A percentile compares a stretch with the other conserved stretches of the same genome.
Evolutionary conservation across 37 sponge, comb jelly and placozoan genomes (phyloP).

Genomic region (Theonella swinhoei): DNA sequence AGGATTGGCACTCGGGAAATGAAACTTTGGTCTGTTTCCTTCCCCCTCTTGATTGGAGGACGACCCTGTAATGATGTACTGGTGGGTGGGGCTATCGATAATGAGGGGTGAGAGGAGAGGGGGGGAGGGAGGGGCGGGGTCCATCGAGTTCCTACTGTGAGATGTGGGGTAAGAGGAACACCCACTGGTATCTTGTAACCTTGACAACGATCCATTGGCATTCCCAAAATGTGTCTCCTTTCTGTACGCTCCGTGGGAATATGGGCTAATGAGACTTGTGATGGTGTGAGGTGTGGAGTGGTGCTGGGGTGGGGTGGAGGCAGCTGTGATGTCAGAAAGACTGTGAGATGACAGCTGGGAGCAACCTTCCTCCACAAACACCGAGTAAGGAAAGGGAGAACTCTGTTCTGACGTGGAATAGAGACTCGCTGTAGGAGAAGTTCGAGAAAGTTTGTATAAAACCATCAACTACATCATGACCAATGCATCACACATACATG

Average conservation of each 20-base stretch:
- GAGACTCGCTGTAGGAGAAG: background rate
- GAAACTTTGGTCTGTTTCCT: too few relatives aligned
- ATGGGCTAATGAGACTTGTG: background rate
- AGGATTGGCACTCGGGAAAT: background rate
- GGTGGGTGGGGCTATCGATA: background rate
- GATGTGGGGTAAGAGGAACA: too few relatives aligned
- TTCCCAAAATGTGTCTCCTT: background rate
- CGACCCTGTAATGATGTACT: background rate
- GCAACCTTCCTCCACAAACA: background rate
- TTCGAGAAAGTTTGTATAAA: too few relatives aligned
- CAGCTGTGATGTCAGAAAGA: background rate
- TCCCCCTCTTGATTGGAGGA: too few relatives aligned
- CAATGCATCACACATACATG: too few relatives aligned
- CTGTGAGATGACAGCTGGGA: background rate
- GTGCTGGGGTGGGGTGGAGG: background rate
- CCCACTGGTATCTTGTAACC: too few relatives aligned
- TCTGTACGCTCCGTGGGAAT: background rate
- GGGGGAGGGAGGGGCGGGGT: background rate
- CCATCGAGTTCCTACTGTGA: background rate
- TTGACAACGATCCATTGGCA: background rate
- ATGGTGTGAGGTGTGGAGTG: background rate
- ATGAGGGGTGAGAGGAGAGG: background rate
- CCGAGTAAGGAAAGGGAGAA: background rate
- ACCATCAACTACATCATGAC: too few relatives aligned
- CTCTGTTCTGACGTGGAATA: background rate